phyloP scores from a whole-genome alignment of 2,797 vertebrate genomes.

The Sebastes aleutianus region DNA sequence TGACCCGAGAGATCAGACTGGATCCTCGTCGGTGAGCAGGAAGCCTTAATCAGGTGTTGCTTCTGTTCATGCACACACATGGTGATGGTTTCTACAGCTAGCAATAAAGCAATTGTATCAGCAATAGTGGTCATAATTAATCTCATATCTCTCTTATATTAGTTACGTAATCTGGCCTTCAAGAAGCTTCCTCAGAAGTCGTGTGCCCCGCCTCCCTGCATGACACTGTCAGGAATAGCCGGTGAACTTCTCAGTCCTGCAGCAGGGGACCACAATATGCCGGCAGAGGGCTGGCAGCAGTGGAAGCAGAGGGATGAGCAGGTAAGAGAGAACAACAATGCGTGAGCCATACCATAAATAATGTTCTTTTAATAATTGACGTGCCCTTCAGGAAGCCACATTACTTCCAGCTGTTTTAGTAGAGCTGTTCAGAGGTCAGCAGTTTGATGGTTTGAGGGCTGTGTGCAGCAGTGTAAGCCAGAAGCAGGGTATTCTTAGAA shows the following conservation, averaged over 20 bases:
- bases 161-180: slow-evolving; percentile 95
- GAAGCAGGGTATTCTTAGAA: background rate
- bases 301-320: slow-evolving; percentile 95
- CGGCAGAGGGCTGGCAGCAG: slow-evolving; percentile 91
- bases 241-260: slow-evolving; percentile 81
- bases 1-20: background rate
- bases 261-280: slow-evolving; percentile 65
- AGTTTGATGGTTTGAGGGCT: background rate
- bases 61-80: background rate
- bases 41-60: background rate
- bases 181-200: slow-evolving; percentile 95
- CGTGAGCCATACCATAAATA: background rate
- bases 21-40: background rate
- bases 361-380: background rate
- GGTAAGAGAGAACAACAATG: slow-evolving; percentile 70
- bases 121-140: background rate
- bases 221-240: slow-evolving; percentile 81
- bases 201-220: slow-evolving; percentile 59
- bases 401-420: background rate
- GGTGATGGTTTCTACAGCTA: background rate
- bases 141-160: slow-evolving; percentile 34
- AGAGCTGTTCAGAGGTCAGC: background rate
- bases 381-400: background rate
- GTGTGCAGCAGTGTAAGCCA: background rate
- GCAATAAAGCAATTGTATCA: background rate